phyloP scores from a whole-genome alignment of 2,113 vertebrate species.

The Jacana jacana region DNA sequence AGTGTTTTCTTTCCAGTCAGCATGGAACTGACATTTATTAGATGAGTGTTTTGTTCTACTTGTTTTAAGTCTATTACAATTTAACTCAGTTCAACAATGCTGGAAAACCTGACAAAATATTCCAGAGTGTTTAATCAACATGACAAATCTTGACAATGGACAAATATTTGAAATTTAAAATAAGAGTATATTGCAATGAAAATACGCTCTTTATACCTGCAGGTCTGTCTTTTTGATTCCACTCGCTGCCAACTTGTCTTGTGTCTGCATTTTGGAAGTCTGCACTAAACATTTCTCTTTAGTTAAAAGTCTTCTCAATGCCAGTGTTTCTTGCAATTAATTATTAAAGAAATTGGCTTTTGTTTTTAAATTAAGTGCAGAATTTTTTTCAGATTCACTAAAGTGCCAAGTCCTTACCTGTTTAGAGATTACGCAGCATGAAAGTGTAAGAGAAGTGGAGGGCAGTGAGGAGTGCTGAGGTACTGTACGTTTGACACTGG shows the following conservation, averaged over 20 bases:
- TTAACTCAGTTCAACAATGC: conserved; percentile 50
- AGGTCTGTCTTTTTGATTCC: not conserved
- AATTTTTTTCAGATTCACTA: not conserved
- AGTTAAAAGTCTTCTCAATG: not conserved
- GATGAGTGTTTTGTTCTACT: conserved; percentile 48
- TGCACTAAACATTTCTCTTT: not conserved
- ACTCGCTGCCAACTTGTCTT: not conserved
- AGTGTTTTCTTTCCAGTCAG: conserved; percentile 62
- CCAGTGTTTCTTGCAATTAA: not conserved
- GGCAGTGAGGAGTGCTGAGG: not conserved
- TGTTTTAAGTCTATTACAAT: conserved; percentile 41
- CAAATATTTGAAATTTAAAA: not conserved
- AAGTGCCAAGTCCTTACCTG: not conserved
- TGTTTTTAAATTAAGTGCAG: not conserved
- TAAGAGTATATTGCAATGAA: not conserved
- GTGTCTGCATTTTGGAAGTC: not conserved
- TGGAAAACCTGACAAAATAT: conserved; percentile 49
- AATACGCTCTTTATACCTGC: not conserved
- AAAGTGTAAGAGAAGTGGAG: not conserved
- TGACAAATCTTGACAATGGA: not conserved
- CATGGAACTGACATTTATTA: conserved; percentile 50
- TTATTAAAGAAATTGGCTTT: not conserved
- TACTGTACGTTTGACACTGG: not conserved
- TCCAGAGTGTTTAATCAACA: conserved; percentile 16
- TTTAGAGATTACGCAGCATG: not conserved